Evolutionary conservation across 2,888 invertebrate genomes (phyloP), one percentile per base, ranked within the genome.

Genomic region (Incurvaria masculella): DNA sequence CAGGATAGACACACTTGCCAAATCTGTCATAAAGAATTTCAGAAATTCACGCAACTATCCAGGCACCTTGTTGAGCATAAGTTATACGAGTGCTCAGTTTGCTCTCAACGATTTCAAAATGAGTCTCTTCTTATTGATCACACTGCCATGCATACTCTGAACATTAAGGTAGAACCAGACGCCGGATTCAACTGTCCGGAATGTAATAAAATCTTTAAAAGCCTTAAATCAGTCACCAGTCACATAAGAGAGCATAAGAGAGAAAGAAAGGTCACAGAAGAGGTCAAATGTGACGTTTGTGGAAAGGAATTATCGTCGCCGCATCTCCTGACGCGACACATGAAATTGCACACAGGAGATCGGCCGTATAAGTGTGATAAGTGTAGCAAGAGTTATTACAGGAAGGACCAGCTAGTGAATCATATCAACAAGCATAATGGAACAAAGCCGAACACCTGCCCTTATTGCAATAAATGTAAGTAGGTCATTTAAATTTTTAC

Each of bases 371-470:
- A 69, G 44, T 87, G 87, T 61, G 65, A 65, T 4, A 64, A 79
- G 42, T 86, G 86, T 56, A 65, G 75, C 1, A 84, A 83, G 57
- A 70, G 69, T 1, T 86, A 81, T 57, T 72, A 81, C 0, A 65
- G 84, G 43, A 72, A 75, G 1, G 82, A 84, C 44, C 83, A 83
- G 55, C 61, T 84, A 1, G 68, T 68, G 10, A 70, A 78, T 49
- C 86, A 86, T 59, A 68, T 83, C 64, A 81, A 80, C 53, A 69
- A 71, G n/a, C 84, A 84, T 62, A 69, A 72, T 18, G 80, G 81
- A 2, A 61, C 71, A 20, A 85, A 83, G 58, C 78, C 81, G 5
- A 79, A 84, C 59, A 66, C 72, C 16, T 85, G 85, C 60, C 68
- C 75, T 26, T 76, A 80, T 56, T 84, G 84, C 61, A 72, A 69